Evolutionary conservation across 1,140 invertebrate species (phyloP).

Genomic region (Delia radicum): DNA sequence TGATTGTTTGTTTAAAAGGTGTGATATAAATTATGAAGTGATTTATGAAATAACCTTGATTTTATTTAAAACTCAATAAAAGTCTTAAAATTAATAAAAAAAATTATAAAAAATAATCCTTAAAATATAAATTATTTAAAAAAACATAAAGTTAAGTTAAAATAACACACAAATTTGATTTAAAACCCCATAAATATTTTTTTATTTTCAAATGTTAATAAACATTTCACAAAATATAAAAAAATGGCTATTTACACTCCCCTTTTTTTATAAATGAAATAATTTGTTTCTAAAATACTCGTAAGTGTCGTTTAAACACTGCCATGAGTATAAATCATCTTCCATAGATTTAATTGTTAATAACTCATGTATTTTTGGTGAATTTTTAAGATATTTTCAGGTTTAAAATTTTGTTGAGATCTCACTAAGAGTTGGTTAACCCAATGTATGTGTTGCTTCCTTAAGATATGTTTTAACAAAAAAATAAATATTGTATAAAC

Average conservation of each 20-base stretch:
- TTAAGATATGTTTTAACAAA: background rate
- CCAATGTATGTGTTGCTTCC: background rate
- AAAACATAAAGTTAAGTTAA: background rate
- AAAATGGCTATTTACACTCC: no score
- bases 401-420: background rate
- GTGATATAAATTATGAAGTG: background rate
- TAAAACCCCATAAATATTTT: background rate
- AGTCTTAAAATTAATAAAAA: background rate
- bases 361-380: no score
- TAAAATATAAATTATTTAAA: background rate
- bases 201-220: background rate
- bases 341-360: background rate
- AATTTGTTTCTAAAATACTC: background rate
- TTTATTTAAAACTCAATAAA: background rate
- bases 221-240: no score
- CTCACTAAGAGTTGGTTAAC: background rate
- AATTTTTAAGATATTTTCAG: background rate
- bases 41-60: background rate
- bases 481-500: no score
- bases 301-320: background rate
- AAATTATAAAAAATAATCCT: background rate
- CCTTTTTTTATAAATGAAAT: background rate
- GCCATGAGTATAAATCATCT: background rate
- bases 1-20: background rate
- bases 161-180: background rate